Evolutionary conservation across 2,797 vertebrate genomes (phyloP).

Genomic region (Ctenochaetus hawaiiensis): DNA sequence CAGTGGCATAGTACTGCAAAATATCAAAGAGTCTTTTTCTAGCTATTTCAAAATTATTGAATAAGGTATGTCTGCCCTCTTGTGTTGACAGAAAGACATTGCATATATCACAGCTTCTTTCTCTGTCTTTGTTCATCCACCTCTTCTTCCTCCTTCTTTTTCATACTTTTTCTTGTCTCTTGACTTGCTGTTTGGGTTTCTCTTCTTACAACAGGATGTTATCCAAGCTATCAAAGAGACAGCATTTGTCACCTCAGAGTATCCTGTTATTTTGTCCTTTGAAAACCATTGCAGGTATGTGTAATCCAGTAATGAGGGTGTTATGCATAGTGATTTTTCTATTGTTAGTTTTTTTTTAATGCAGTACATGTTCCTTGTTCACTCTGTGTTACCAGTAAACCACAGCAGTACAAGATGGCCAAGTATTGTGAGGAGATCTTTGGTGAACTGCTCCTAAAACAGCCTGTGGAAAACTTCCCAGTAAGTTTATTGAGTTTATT

Average conservation of each 20-base stretch:
- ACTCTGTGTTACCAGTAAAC: constrained; percentile 88
- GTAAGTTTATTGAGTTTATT: constrained; percentile 77
- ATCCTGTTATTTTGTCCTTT: constrained; percentile 97
- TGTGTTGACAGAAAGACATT: constrained; percentile 40
- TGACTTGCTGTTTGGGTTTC: neutral
- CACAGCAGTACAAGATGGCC: constrained; percentile 99
- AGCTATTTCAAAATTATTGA: neutral
- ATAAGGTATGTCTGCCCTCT: constrained; percentile 49
- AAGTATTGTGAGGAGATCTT: constrained; percentile 99
- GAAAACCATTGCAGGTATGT: constrained; percentile 98
- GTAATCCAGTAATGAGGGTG: neutral
- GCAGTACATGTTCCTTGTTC: fast-evolving
- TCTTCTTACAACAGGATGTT: constrained; percentile 88
- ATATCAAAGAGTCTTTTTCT: neutral
- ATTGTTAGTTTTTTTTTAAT: neutral
- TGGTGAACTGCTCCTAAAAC: constrained; percentile 95
- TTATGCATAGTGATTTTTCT: neutral
- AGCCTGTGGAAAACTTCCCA: constrained; percentile 91
- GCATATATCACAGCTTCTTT: constrained; percentile 1
- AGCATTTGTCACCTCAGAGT: constrained; percentile 95
- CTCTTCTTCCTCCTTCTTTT: neutral
- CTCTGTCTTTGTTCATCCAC: neutral
- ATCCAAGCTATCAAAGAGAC: constrained; percentile 99
- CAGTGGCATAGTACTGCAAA: neutral
- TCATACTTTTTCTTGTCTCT: neutral